Base-by-base conservation (phyloP, 2,113 vertebrate species). In the Maccullochella peelii region DNA sequence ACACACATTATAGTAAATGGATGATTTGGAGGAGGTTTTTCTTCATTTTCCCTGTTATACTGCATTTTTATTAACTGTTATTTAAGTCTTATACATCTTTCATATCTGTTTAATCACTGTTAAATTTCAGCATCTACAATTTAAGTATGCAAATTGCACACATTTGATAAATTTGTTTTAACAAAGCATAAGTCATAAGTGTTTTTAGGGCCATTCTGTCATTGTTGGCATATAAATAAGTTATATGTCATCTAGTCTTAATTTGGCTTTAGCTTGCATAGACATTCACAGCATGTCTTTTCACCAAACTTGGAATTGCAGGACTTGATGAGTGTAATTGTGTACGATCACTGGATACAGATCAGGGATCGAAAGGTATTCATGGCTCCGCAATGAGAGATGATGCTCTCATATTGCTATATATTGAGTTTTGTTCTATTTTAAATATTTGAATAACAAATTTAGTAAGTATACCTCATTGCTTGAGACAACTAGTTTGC, bases 351-450 rank as follows among this genome's bases (percentile, higher is more conserved):
- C 61, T 59, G 80, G 80, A 82, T 71, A 63, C 83, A 85, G 81
- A 90, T 86, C 44, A 86, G 75, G 66, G 66, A 86, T 78, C 33
- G 8, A 18, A 84, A 89, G 80, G 58, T 90, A 79, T 90, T 87
- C 72, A 57, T 52, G 86, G 81, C 40, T 5, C 62, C 62, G 91
- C 86, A 91, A 88, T 70, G 38, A 76, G 84, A 91, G 80, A 82
- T 81, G 83, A 90, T 79, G 82, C 76, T 89, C 90, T 93, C 91
- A 63, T 61, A 80, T 90, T 92, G 77, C 91, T n/a, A n/a, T n/a
- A 69, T 80, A 72, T 76, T 30, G 36, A 61, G 83, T 85, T 89
- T 82, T 59, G 52, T 81, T 88, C 89, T 92, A 89, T 92, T 85
- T 89, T 77, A 74, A 82, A 85, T 82, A 77, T 90, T 89, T 87